Percentiles rank a stretch among this genome's conserved stretches.
phyloP scores from a whole-genome alignment of 2,797 vertebrate species.

The Neosilurus mollespiculum region DNA sequence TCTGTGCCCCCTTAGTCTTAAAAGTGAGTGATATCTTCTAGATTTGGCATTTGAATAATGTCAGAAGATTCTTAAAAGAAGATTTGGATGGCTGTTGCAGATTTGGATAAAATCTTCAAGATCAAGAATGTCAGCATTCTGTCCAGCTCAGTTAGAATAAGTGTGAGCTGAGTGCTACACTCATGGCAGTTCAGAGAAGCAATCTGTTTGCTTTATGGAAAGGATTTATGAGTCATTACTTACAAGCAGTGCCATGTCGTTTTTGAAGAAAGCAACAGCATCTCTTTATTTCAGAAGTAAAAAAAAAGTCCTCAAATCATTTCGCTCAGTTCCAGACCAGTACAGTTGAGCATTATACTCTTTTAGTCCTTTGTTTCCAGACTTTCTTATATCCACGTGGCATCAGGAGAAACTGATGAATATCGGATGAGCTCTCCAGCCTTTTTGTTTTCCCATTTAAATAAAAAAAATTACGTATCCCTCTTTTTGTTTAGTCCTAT shows the following conservation, averaged over 20 bases:
- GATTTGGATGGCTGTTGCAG: slow-evolving; percentile 20
- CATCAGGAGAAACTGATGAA: slow-evolving; percentile 24
- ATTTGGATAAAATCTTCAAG: slow-evolving; percentile 51
- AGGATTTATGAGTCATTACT: slow-evolving; percentile 20
- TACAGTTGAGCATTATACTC: neutral
- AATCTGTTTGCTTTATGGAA: slow-evolving; percentile 37
- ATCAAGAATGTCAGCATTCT: slow-evolving; percentile 60
- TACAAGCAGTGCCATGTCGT: slow-evolving; percentile 21
- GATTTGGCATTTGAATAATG: slow-evolving; percentile 5
- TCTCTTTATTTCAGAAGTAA: slow-evolving; percentile 12
- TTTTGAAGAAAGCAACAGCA: slow-evolving; percentile 22
- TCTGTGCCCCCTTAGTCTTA: slow-evolving; percentile 27
- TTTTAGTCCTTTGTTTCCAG: slow-evolving; percentile 19
- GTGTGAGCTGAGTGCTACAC: slow-evolving; percentile 28
- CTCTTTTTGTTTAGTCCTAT: slow-evolving; percentile 8
- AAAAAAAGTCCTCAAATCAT: slow-evolving; percentile 1
- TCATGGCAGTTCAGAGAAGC: slow-evolving; percentile 6
- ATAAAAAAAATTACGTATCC: slow-evolving; percentile 2
- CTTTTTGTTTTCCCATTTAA: neutral
- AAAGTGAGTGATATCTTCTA: slow-evolving; percentile 30
- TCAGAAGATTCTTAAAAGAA: slow-evolving; percentile 28
- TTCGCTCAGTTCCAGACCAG: slow-evolving; percentile 13
- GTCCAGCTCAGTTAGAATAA: slow-evolving; percentile 50
- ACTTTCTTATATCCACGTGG: slow-evolving; percentile 50
- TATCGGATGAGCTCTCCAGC: neutral